Evolutionary conservation across 2,888 invertebrate species (phyloP).

Genomic region (Hydropsyche betteni): DNA sequence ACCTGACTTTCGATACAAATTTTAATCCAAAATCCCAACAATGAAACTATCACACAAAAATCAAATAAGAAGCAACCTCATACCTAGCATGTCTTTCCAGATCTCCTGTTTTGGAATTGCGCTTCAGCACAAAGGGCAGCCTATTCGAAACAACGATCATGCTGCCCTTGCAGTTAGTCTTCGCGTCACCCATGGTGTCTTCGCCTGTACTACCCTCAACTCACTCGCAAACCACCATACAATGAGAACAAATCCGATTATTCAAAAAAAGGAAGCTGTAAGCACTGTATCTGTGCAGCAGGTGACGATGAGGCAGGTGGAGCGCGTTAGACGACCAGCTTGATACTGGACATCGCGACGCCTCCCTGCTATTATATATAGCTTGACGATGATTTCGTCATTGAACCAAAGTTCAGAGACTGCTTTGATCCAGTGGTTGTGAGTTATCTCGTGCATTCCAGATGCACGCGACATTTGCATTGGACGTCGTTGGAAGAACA

Average conservation of each 20-base stretch:
- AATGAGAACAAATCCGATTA: not conserved
- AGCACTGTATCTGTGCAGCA: too few species aligned
- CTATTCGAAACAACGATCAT: slow-evolving; percentile 93
- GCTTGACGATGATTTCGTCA: not conserved
- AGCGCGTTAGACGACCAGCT: slow-evolving; percentile 11
- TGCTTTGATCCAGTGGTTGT: slow-evolving; percentile 37
- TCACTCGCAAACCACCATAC: not conserved
- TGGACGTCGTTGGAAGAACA: too few species aligned
- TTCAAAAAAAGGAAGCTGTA: too few species aligned
- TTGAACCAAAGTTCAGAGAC: slow-evolving; percentile 47
- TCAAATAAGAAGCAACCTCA: too few species aligned
- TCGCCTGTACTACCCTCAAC: slow-evolving; percentile 1
- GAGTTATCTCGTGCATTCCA: not conserved
- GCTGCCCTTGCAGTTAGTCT: slow-evolving; percentile 68
- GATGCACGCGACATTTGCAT: not conserved
- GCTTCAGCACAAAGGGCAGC: slow-evolving; percentile 84
- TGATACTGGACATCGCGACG: slow-evolving; percentile 11
- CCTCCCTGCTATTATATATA: slow-evolving; percentile 11
- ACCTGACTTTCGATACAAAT: too few species aligned
- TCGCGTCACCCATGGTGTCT: slow-evolving; percentile 47
- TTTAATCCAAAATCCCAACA: too few species aligned
- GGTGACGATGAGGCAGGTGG: slow-evolving; percentile 12
- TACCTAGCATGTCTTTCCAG: slow-evolving; percentile 87
- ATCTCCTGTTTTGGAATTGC: slow-evolving; percentile 75
- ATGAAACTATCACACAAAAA: too few species aligned